Evolutionary conservation across 2,113 vertebrate genomes (phyloP).

Genomic region (Pangasianodon gigas): DNA sequence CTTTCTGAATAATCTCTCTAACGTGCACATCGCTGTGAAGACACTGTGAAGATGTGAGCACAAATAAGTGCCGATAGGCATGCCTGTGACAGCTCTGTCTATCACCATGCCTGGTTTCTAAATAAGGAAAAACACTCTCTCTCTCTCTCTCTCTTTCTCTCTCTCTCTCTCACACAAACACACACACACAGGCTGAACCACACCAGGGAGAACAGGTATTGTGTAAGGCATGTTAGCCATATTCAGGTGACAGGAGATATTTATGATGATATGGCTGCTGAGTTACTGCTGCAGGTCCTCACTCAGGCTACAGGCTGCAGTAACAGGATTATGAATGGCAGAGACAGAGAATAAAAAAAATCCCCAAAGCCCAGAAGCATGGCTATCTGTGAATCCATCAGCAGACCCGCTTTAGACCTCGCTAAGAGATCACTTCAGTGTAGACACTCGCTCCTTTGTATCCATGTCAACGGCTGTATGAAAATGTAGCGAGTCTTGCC

Average conservation of each 20-base stretch:
- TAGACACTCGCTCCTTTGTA: slow-evolving; percentile 55
- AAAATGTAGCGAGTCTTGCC: slow-evolving; percentile 35
- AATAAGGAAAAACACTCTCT: slow-evolving; percentile 33
- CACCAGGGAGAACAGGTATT: slow-evolving; percentile 10
- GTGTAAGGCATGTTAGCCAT: slow-evolving; percentile 7
- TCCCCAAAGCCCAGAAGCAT: background rate
- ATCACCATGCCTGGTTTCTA: slow-evolving; percentile 37
- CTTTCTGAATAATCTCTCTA: background rate
- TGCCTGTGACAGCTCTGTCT: slow-evolving; percentile 30
- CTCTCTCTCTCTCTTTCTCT: background rate
- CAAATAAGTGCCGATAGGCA: slow-evolving; percentile 36
- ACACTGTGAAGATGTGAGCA: slow-evolving; percentile 41
- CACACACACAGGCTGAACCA: slow-evolving; percentile 14
- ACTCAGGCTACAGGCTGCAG: slow-evolving; percentile 6
- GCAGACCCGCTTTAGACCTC: background rate
- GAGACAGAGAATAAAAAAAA: background rate
- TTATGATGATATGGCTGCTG: slow-evolving; percentile 10
- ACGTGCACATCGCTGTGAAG: background rate
- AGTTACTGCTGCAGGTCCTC: background rate
- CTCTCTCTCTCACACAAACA: background rate
- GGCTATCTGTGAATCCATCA: background rate
- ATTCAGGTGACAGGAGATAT: slow-evolving; percentile 19
- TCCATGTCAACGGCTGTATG: slow-evolving; percentile 46
- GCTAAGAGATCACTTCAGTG: slow-evolving; percentile 45
- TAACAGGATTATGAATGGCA: background rate